These are phyloP conservation scores for Drosophila putrida DNA, from an alignment of 2,888 invertebrate genomes.

Conservation along the genomic window DNA sequence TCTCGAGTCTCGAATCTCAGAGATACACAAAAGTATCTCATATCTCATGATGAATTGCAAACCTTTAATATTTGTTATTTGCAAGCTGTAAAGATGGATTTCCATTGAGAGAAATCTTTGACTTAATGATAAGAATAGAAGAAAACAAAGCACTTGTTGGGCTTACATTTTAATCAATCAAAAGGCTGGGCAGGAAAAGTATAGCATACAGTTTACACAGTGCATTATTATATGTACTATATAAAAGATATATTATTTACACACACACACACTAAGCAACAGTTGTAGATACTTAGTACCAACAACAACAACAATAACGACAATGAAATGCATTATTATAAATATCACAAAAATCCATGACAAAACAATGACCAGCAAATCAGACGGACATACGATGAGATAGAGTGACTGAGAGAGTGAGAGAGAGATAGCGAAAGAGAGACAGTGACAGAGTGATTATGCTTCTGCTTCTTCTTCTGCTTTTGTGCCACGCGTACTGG, in stretches of 20 bases:
- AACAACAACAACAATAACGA: constrained; percentile 34
- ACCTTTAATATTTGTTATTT: background rate
- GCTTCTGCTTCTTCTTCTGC: constrained; percentile 43
- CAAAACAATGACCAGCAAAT: constrained; percentile 57
- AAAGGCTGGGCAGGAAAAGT: constrained; percentile 25
- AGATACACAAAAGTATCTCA: constrained; percentile 1
- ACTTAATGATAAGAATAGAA: constrained; percentile 9
- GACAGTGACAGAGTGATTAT: constrained; percentile 52
- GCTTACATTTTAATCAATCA: constrained; percentile 54
- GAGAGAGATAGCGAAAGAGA: constrained; percentile 6
- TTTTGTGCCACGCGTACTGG: constrained; percentile 79
- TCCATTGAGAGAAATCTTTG: background rate
- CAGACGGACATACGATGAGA: constrained; percentile 15
- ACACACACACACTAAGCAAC: constrained; percentile 48
- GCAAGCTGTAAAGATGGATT: background rate
- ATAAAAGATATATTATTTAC: constrained; percentile 37
- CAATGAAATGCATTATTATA: constrained; percentile 74
- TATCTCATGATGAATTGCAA: constrained; percentile 4
- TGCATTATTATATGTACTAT: constrained; percentile 27
- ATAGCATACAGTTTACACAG: constrained; percentile 6
- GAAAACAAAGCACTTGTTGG: constrained; percentile 34
- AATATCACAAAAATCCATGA: constrained; percentile 71
- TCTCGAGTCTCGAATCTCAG: background rate
- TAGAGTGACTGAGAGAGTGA: constrained; percentile 2
- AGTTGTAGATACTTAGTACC: constrained; percentile 70